phyloP scores from a whole-genome alignment of 2,113 vertebrate species.

The Onychostoma macrolepis region DNA sequence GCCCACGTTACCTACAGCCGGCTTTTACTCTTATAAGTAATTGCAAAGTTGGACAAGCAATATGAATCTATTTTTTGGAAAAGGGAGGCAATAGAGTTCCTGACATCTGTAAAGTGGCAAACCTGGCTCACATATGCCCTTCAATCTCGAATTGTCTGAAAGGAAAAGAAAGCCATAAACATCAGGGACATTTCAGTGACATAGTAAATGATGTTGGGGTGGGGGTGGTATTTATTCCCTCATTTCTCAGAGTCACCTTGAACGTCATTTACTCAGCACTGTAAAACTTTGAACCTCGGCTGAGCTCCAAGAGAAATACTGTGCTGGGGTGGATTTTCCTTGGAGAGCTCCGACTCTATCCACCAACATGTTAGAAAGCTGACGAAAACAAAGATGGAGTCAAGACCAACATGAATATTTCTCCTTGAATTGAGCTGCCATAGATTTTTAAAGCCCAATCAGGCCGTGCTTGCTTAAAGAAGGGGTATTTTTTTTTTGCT shows the following conservation, averaged over 20 bases:
- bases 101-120: constrained; percentile 18
- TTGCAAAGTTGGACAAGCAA: constrained; percentile 38
- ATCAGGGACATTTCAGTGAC: constrained; percentile 20
- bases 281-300: constrained; percentile 25
- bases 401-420: constrained; percentile 27
- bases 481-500: not conserved
- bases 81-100: not conserved
- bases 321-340: not conserved
- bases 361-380: not conserved
- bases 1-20: constrained; percentile 62
- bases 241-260: constrained; percentile 29
- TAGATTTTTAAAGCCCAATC: constrained; percentile 17
- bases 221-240: constrained; percentile 13
- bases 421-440: constrained; percentile 25
- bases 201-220: constrained; percentile 25
- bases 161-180: constrained; percentile 25
- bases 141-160: not conserved
- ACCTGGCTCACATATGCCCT: not conserved
- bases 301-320: not conserved
- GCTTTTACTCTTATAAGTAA: constrained; percentile 39
- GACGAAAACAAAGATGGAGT: constrained; percentile 29
- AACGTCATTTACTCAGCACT: not conserved
- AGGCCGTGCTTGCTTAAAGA: not conserved
- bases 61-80: constrained; percentile 1
- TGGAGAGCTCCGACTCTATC: not conserved